Conservation (phyloP, 2,113 vertebrate species). For the Grammomys surdaster region DNA sequence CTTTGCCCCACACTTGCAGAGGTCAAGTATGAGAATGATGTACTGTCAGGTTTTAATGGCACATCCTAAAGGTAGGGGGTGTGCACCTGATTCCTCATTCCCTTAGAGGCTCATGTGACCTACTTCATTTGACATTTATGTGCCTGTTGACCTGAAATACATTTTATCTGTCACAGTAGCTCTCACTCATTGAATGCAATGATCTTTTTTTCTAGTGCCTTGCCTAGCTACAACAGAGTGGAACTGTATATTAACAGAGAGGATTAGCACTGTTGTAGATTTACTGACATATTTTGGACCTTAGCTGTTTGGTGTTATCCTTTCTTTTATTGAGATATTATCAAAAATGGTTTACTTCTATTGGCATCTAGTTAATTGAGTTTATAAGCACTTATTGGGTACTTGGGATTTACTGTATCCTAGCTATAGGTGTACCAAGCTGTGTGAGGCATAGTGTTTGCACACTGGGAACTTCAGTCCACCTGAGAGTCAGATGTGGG, state of each 20-base stretch:
- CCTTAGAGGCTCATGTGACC: not conserved
- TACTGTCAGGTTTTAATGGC: slow-evolving; percentile 18
- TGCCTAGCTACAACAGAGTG: not conserved
- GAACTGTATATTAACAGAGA: not conserved
- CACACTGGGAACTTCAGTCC: not conserved
- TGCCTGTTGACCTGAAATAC: slow-evolving; percentile 23
- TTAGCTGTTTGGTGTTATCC: not conserved
- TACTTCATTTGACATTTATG: slow-evolving; percentile 43
- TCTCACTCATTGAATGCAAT: not conserved
- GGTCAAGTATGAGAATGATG: slow-evolving; percentile 42
- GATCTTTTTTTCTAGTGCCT: not conserved
- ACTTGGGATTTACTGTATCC: not conserved
- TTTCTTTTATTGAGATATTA: not conserved
- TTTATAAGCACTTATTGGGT: not conserved
- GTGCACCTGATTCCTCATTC: not conserved
- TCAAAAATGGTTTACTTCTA: not conserved
- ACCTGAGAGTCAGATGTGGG: not conserved
- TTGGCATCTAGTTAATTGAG: slow-evolving; percentile 11
- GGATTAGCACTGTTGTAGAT: not conserved
- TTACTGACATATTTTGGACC: not conserved
- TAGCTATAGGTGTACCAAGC: not conserved
- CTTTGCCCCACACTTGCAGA: slow-evolving; percentile 27
- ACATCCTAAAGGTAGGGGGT: not conserved
- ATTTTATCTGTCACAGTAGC: slow-evolving; percentile 36
- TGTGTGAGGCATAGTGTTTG: not conserved